phyloP scores from a whole-genome alignment of 2,888 invertebrate genomes.

The Aphodius sticticus region DNA sequence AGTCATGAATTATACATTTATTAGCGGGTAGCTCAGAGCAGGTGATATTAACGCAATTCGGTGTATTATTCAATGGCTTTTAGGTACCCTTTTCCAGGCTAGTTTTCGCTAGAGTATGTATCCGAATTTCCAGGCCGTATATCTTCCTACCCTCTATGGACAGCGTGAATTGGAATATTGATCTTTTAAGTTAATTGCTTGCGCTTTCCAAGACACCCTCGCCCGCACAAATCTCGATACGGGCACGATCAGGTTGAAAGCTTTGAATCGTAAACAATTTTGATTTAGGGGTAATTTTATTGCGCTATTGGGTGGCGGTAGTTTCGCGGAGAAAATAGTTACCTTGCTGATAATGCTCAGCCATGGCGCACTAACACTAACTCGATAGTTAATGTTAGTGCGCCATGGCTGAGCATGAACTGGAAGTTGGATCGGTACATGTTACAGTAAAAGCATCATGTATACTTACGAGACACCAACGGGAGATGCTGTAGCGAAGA shows the following conservation, averaged over 20 bases:
- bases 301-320: background rate
- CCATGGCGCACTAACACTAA: background rate
- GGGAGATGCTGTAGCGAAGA: too few relatives aligned
- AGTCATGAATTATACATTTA: constrained; percentile 22
- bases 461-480: too few relatives aligned
- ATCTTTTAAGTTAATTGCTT: constrained; percentile 21
- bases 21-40: constrained; percentile 11
- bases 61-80: constrained; percentile 13
- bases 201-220: background rate
- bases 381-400: background rate
- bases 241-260: background rate
- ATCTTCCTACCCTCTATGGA: background rate
- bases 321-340: background rate
- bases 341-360: background rate
- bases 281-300: background rate
- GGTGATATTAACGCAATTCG: constrained; percentile 24
- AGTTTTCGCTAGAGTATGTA: constrained; percentile 7
- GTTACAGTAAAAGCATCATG: too few relatives aligned
- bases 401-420: background rate
- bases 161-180: constrained; percentile 13
- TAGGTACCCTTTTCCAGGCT: constrained; percentile 6
- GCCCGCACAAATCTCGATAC: constrained; percentile 4
- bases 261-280: constrained; percentile 16
- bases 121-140: background rate
- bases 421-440: background rate